Conservation (phyloP, 2,797 vertebrate genomes). For the Anomalospiza imberbis region DNA sequence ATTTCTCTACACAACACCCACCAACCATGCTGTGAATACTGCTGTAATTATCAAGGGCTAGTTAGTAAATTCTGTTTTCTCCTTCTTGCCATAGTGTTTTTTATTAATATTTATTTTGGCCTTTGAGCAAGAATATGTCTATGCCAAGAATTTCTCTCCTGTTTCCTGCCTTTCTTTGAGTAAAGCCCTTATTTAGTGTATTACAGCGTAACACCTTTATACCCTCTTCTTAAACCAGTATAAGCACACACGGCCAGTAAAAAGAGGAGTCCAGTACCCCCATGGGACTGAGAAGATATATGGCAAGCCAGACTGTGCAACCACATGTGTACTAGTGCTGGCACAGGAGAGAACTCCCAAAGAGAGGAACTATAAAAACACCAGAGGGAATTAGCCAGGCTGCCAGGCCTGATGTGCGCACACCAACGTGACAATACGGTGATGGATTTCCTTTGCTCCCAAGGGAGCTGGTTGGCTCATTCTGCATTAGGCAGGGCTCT, state of each 20-base stretch:
- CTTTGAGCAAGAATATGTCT: not conserved
- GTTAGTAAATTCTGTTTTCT: not conserved
- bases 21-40: rapidly evolving
- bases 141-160: not conserved
- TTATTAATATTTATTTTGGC: not conserved
- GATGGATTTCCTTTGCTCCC: not conserved
- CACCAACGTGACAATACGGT: rapidly evolving
- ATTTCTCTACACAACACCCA: not conserved
- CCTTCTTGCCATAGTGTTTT: not conserved
- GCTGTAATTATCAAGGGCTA: not conserved
- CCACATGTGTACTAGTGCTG: rapidly evolving
- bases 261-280: not conserved
- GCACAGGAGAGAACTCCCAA: not conserved
- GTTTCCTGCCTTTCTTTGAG: not conserved
- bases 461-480: not conserved
- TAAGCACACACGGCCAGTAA: not conserved
- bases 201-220: not conserved
- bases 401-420: rapidly evolving
- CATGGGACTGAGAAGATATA: not conserved
- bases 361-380: rapidly evolving
- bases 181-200: not conserved
- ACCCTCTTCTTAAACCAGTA: not conserved
- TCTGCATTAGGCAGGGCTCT: not conserved
- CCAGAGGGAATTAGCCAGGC: not conserved
- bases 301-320: not conserved